Evolutionary conservation across 2,797 vertebrate genomes (phyloP), one percentile per base, ranked within the genome.

Genomic region (Danio albolineatus): DNA sequence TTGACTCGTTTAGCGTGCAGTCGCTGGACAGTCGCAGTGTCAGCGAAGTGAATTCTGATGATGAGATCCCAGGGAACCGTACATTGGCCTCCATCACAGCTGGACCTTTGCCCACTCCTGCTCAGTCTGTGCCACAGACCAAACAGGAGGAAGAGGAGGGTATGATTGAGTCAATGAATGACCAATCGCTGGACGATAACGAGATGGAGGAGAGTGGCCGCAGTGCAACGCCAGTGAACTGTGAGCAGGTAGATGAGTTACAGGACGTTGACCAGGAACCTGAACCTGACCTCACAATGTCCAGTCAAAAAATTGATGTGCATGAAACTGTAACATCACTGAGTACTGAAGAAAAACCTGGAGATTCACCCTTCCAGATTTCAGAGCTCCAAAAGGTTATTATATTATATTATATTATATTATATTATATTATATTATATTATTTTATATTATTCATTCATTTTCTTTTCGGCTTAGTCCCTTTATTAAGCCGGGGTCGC

Each of bases 131-230:
- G 0, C 21, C 56, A 2, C 67, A 57, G 57, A 71, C 71, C 53
- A 67, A 39, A 60, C 86, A 88, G 79, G 90, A 90, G 51, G 86
- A 87, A 74, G 88, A 89, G n/a, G 87, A 88, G 36, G 82, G 84
- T 62, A 73, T 89, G 28, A 91, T 57, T 5, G 96, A 95, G 48
- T 83, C 87, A 0, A 71, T 91, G 73, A 91, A 90, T 83, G 82
- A 95, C 38, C 95, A 94, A 46, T 86, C 90, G 0, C 28, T 93
- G 82, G 97, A 99, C 75, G 97, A 96, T 65, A 91, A 90, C 4
- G 95, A 99, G 91, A 97, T 99, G 97, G 98, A 99, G 83, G 97
- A 99, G 89, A 99, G 98, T 38, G 97, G 96, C 10, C 93, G 98
- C 39, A 98, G 98, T n/a, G 96, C 95, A 0, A 99, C 98, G 0